Base-by-base conservation (phyloP, 2,113 vertebrate genomes). In the Arothron firmamentum region DNA sequence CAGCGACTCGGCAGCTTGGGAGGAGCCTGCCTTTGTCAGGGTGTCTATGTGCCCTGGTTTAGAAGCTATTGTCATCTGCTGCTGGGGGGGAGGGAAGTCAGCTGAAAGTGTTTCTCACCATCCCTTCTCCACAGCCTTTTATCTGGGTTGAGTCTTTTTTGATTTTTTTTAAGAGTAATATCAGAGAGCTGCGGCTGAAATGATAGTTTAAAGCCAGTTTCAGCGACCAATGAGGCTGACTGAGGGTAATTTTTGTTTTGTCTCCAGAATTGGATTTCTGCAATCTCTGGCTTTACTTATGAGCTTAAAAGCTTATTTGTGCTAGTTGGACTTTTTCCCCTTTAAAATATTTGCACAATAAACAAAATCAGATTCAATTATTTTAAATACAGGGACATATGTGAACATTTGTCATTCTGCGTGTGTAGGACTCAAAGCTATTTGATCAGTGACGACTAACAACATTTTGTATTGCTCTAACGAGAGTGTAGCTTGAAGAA, bases 11-110 rank as follows among this genome's bases (percentile, higher is more conserved):
- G 80, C 65, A 77, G 78, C 81, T 85, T 82, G 82, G 87, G 86
- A 85, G 85, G 88, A 87, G 79, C 67, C 86, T 83, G 85, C 84
- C 82, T 89, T 89, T 89, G 88, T 89, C 86, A 88, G 85, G 84
- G 77, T 84, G 83, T 83, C 82, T 86, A 80, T 76, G 78, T 85
- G 85, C 78, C 84, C 87, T 85, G 87, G 81, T 89, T 89, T 88
- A 82, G 80, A 83, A 84, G 88, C 88, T 86, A 88, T 88, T 89
- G 86, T 88, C 85, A 85, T 88, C 84, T 74, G 83, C 85, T 85
- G 73, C 79, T 87, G 85, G 72, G 75, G 77, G 75, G 73, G 75
- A 75, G 75, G 84, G 87, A 16, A n/a, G 45, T 16, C 45, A 46
- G 45, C 15, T 64, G 67, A 58, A 55, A 81, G 75, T 64, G 82